Evolutionary conservation across 1,140 invertebrate species (phyloP), one percentile per base, ranked within the genome.

Genomic region (Drosophila mauritiana): DNA sequence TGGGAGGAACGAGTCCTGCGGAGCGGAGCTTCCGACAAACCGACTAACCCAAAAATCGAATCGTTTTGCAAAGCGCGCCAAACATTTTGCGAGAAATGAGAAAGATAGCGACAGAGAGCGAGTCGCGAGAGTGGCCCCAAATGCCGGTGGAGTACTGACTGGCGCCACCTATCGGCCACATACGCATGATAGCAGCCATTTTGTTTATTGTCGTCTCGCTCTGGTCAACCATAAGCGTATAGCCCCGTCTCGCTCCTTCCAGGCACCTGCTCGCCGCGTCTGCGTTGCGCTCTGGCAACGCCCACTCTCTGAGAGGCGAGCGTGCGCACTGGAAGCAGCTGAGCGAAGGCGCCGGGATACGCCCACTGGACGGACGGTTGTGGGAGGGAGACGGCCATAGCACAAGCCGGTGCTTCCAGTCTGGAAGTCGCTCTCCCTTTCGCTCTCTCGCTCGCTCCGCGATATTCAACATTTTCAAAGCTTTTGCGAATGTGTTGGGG

Each of bases 161-260:
- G 81, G 90, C 90, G 90, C 90, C 90, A 91, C 84, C 90, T 91
- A 80, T 45, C 73, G 90, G 53, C 56, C 40, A 74, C 45, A 37
- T 65, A 49, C 55, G 43, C 46, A 85, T 91, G 90, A 91, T 83
- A 91, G 84, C 90, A 91, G 90, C 90, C 90, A 91, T 91, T 91
- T 91, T 91, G 90, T 91, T 91, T 91, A 69, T 63, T 58, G 46
- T 52, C 42, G 36, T 83, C 83, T 57, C 78, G 31, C 63, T 91
- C 37, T 13, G 51, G 11, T 25, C 6, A 13, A 17, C 1, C 27
- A 1, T 0, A 0, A 0, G 1, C 42, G 11, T 17, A 88, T 89
- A 78, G 45, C 53, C 13, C 48, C 17, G 7, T 56, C 73, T 56
- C 65, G 31, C 58, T 82, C 78, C 17, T 91, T 91, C 89, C 89